Evolutionary conservation across 2,888 invertebrate species (phyloP), one percentile per base, ranked within the genome.

Genomic region (Ectemnius lituratus): DNA sequence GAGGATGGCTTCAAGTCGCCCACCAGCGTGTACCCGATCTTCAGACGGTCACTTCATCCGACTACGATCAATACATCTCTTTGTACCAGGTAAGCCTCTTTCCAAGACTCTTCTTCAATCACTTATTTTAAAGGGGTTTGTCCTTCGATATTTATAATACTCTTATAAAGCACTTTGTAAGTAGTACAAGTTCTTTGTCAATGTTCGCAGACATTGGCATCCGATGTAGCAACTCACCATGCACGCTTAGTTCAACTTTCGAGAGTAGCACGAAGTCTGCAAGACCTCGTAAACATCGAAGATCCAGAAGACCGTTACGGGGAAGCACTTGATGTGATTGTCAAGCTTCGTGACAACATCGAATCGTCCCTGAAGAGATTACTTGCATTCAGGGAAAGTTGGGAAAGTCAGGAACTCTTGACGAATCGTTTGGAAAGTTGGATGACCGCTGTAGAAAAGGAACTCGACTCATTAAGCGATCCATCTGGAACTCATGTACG

Each of bases 1-100:
- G 94, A 61, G 95, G 95, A 82, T 97, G 97, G 97, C 91, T 97
- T 1, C 94, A 95, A 86, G 95, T 97, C 2, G 96, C 96, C 23
- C 95, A 96, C 86, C 96, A 97, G 90, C 93, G 97, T 81, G 94
- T 97, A 1, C 97, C 97, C 0, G 96, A 96, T 87, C 91, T 97
- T 0, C 94, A 94, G 49, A 95, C 94, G 16, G 96, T 97, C 0
- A 96, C 96, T 0, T 96, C 97, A 1, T 94, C 94, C 8, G 97
- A 97, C 87, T 96, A 95, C 84, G 95, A 97, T 87, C 96, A 96
- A 85, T 97, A 96, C 86, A 96, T 96, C 45, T 95, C 96, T 49
- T 91, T 97, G 0, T 96, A 96, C 88, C 96, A 92, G 89, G 92
- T 92, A 81, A 84, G 77, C 64, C 28, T 60, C 37, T 52, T 52